Conservation (phyloP, 2,113 vertebrate species). For the Agelaius phoeniceus region DNA sequence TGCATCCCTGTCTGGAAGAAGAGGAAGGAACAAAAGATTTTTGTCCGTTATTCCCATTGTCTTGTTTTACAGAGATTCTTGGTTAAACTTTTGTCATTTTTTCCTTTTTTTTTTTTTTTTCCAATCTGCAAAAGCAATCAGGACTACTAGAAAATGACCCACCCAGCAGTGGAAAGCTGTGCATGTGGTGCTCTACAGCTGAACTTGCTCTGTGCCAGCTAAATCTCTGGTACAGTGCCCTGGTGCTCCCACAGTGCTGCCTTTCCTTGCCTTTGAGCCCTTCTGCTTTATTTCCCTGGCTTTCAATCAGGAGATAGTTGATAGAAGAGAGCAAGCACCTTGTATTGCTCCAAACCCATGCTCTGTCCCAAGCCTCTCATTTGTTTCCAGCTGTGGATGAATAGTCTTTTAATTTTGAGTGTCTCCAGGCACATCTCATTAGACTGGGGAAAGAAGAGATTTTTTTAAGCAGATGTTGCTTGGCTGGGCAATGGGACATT, state of each 20-base stretch:
- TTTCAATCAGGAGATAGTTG: background rate
- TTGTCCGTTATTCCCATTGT: background rate
- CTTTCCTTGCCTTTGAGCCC: background rate
- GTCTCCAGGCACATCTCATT: background rate
- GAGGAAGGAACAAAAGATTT: background rate
- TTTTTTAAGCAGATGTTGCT: background rate
- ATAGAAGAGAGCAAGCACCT: background rate
- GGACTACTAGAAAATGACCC: background rate
- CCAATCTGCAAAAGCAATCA: background rate
- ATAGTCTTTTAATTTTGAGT: background rate
- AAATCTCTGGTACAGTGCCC: background rate
- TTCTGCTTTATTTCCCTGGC: background rate
- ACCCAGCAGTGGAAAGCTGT: background rate
- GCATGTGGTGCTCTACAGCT: background rate
- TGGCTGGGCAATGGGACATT: background rate
- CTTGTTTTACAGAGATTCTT: background rate
- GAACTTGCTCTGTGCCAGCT: background rate
- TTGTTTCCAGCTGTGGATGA: background rate
- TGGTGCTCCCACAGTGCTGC: background rate
- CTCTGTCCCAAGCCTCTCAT: background rate
- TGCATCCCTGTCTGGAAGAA: background rate
- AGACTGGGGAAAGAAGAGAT: background rate
- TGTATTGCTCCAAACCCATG: background rate
- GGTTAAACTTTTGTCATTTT: background rate
- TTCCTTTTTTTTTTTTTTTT: background rate